Percentiles rank a stretch among this genome's conserved stretches.
These are phyloP conservation scores for Globodera ellingtonae DNA, from an alignment of 1,140 invertebrate species.

Conservation along the genomic window DNA sequence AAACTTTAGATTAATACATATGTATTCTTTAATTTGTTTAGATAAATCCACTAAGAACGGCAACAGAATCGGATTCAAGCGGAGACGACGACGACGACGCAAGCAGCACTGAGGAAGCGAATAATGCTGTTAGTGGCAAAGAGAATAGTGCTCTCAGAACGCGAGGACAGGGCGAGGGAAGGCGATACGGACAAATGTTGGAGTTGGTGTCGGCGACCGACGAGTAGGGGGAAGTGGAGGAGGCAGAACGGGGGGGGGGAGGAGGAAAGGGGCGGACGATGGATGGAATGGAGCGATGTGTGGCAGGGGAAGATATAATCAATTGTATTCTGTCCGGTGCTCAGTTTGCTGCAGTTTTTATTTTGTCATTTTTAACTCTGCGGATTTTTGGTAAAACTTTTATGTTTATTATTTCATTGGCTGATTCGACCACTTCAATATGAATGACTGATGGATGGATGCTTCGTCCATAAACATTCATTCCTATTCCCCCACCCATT, in stretches of 20 bases:
- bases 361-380: no score
- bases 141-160: not conserved
- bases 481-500: no score
- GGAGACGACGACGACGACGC: not conserved
- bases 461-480: no score
- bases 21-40: not conserved
- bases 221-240: not conserved
- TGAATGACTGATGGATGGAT: no score
- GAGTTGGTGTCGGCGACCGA: slow-evolving; percentile 6
- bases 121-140: slow-evolving; percentile 1
- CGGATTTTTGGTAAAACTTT: no score
- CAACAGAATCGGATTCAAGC: not conserved
- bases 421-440: no score
- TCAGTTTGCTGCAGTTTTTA: no score
- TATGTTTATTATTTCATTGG: no score
- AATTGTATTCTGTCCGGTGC: no score
- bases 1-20: slow-evolving; percentile 14
- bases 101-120: not conserved
- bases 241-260: not conserved
- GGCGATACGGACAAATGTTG: slow-evolving; percentile 6
- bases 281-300: not conserved
- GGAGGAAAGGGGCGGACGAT: not conserved
- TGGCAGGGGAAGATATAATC: not conserved
- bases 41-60: slow-evolving; percentile 8
- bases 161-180: not conserved